A percentile compares a stretch with the other conserved stretches of the same genome.
These are phyloP conservation scores for Tortricodes alternella DNA, from an alignment of 2,888 invertebrate genomes.

Conservation along the genomic window DNA sequence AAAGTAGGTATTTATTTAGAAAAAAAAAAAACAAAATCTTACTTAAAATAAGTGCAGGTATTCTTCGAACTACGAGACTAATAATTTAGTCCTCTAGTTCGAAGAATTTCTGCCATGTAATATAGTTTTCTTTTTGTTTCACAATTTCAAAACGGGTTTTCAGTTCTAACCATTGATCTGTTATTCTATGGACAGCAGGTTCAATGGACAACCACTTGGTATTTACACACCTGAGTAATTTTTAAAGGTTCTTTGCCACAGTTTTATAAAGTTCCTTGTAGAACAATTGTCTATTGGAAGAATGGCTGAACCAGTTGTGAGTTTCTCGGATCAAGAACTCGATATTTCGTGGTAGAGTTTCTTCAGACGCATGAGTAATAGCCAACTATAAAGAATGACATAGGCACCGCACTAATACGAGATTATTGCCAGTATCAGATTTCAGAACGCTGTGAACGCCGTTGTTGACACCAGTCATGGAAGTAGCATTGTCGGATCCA, in stretches of 20 bases:
- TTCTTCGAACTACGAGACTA: too few species aligned
- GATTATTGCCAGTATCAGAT: conserved; percentile 21
- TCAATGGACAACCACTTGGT: too few species aligned
- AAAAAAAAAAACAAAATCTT: too few species aligned
- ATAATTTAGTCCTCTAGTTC: too few species aligned
- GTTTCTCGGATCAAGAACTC: conserved; percentile 41
- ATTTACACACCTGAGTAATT: conserved; percentile 20
- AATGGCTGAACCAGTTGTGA: conserved; percentile 41
- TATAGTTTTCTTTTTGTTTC: too few species aligned
- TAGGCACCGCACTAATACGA: conserved; percentile 27
- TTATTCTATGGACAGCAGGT: too few species aligned
- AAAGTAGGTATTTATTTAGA: too few species aligned
- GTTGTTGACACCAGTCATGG: conserved; percentile 41
- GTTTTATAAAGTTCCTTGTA: conserved; percentile 32
- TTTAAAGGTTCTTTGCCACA: conserved; percentile 35
- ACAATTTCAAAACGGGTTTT: too few species aligned
- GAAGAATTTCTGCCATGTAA: too few species aligned
- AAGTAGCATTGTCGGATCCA: conserved; percentile 44
- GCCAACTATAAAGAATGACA: conserved; percentile 41
- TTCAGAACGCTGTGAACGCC: conserved; percentile 37
- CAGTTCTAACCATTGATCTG: too few species aligned
- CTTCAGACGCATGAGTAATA: conserved; percentile 38
- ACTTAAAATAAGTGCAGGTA: too few species aligned
- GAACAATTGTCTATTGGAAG: conserved; percentile 32
- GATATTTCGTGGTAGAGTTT: conserved; percentile 39